Percentiles rank a stretch among this genome's conserved stretches.
These are phyloP conservation scores for Notothenia rossii DNA, from an alignment of 2,113 vertebrate species.

Conservation along the genomic window DNA sequence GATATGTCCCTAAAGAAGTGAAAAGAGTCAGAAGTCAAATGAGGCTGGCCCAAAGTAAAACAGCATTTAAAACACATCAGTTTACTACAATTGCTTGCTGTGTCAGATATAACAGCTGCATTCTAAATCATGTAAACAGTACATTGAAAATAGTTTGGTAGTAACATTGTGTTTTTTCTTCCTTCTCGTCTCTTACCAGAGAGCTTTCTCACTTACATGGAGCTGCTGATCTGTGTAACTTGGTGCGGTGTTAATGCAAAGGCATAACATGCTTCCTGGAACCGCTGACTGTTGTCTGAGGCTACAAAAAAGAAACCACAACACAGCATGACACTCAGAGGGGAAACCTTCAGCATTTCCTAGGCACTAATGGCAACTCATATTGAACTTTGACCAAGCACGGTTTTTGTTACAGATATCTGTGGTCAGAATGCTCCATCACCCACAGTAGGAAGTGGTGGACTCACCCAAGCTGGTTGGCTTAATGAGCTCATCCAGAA, in stretches of 20 bases:
- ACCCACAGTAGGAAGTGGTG: conserved; percentile 3
- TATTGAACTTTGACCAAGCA: background rate
- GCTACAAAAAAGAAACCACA: conserved; percentile 78
- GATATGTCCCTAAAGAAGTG: conserved; percentile 93
- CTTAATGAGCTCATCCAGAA: conserved; percentile 98
- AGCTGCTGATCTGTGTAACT: conserved; percentile 99
- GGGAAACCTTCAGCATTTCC: background rate
- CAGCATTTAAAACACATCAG: background rate
- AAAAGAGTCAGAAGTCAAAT: conserved; percentile 4
- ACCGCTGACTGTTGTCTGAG: conserved; percentile 96
- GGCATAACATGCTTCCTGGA: conserved; percentile 98
- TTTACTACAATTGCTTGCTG: background rate
- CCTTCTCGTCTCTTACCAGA: background rate
- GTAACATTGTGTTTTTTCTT: conserved; percentile 1
- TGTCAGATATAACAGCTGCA: background rate
- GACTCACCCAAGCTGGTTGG: conserved; percentile 96
- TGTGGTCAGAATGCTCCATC: conserved; percentile 4
- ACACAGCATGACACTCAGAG: conserved; percentile 16
- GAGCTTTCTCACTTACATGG: conserved; percentile 89
- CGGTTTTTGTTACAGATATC: conserved; percentile 19
- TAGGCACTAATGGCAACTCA: background rate
- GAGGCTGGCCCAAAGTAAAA: background rate
- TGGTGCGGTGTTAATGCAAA: conserved; percentile 98
- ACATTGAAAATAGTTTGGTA: background rate
- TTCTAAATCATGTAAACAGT: conserved; percentile 1